These are phyloP conservation scores for Nothoprocta perdicaria DNA, from an alignment of 2,113 vertebrate genomes.

Conservation along the genomic window DNA sequence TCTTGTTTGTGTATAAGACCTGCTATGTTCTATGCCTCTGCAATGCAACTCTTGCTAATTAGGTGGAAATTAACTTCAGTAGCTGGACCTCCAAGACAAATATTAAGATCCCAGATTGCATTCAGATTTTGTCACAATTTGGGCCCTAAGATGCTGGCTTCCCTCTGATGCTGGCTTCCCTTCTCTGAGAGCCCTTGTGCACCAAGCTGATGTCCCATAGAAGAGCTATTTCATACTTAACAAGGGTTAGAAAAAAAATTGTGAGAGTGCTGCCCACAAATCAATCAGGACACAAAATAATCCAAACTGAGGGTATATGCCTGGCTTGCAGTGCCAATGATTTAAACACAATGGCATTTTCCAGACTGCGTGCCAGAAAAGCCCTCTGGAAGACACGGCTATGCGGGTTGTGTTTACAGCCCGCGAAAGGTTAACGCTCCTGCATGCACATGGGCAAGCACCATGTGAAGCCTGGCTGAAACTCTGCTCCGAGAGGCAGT, in stretches of 20 bases:
- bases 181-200: not conserved
- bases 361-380: not conserved
- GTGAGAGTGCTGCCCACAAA: not conserved
- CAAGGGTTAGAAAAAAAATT: not conserved
- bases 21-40: not conserved
- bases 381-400: not conserved
- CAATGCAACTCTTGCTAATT: not conserved
- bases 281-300: not conserved
- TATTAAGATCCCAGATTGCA: not conserved
- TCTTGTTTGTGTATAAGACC: not conserved
- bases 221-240: not conserved
- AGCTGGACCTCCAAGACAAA: not conserved
- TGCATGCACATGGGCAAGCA: not conserved
- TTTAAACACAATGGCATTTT: constrained; percentile 10
- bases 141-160: not conserved
- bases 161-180: not conserved
- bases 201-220: not conserved
- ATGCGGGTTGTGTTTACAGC: not conserved
- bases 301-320: not conserved
- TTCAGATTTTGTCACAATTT: not conserved
- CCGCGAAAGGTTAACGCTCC: not conserved
- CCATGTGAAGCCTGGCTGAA: not conserved
- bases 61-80: not conserved
- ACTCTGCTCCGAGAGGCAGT: not conserved
- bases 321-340: not conserved